Base-by-base conservation (phyloP, 2,113 vertebrate genomes). In the Lonchura striata region DNA sequence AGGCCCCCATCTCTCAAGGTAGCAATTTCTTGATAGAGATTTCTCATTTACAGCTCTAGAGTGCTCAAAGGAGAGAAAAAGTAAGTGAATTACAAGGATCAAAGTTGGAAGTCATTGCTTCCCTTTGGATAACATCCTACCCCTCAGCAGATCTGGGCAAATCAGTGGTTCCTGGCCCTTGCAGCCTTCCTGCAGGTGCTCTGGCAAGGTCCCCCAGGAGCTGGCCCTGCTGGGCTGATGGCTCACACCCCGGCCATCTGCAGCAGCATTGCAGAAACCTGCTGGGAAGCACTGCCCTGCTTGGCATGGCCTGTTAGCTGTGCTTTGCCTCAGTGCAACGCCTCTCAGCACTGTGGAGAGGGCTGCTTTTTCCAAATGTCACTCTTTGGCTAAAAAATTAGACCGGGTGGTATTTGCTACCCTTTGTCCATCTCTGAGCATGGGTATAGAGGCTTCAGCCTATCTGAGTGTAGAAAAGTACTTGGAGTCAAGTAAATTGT, bases 1-100 rank as follows among this genome's bases (percentile, higher is more conserved):
- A 82, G 66, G 25, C 2, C 7, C 8, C n/a, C 0, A 0, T 13
- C 17, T 35, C 21, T 86, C 7, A 31, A 50, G 63, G 41, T 1
- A 28, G n/a, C 6, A 83, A 59, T 56, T 56, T 56, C 25, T 77
- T 3, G 4, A 57, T 9, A 57, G 31, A 7, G 4, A 44, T 72
- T 19, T 82, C 42, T 41, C 2, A 0, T 17, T 65, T 46, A 49
- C 21, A 60, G 65, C 33, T 70, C 7, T 11, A 74, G 10, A 37
- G 7, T 21, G 24, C 56, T 50, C 1, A 2, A 63, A 74, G 28
- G 41, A 80, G 47, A 33, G 14, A 39, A 44, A 35, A 59, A 64
- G 56, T 21, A 82, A 64, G 22, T 1, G 1, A 83, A 46, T 33
- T 86, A 46, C 16, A 1, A 2, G 16, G 81, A 28, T 52, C 22